Conservation (phyloP, 23 tunicate genomes). For the Trididemnum nubilum region DNA sequence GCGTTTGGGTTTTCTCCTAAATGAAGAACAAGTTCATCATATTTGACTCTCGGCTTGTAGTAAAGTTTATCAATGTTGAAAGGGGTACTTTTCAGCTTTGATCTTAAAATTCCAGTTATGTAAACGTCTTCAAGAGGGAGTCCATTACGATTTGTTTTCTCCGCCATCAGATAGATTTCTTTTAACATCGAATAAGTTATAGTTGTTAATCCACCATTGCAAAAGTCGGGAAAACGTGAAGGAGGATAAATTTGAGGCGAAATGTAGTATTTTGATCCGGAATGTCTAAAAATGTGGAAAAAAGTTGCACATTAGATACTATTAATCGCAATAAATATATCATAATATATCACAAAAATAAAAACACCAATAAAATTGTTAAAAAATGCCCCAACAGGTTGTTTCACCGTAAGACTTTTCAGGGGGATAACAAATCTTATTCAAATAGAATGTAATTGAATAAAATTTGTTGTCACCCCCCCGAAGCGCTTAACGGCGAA, state of each 20-base stretch:
- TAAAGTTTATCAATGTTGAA: background rate
- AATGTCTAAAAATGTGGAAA: constrained; percentile 29
- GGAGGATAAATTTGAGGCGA: constrained; percentile 40
- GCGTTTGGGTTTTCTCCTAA: constrained; percentile 14
- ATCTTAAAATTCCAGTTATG: constrained; percentile 64
- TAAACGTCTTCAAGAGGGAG: constrained; percentile 70
- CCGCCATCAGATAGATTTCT: constrained; percentile 56
- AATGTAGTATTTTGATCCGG: constrained; percentile 51
- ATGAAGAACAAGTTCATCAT: constrained; percentile 3
- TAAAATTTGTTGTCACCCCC: no score
- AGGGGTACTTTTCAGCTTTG: background rate
- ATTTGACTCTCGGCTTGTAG: background rate
- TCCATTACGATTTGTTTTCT: constrained; percentile 55
- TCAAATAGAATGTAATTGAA: no score
- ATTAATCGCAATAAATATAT: no score
- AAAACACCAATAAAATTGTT: no score
- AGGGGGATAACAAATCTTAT: no score
- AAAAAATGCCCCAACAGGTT: no score
- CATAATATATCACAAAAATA: no score
- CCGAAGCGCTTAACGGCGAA: no score
- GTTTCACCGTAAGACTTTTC: no score
- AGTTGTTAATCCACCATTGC: constrained; percentile 80
- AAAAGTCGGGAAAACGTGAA: constrained; percentile 51
- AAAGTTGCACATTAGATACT: background rate
- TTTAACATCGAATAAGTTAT: constrained; percentile 22